Base-by-base conservation (phyloP, 1,140 invertebrate genomes). In the Drosophila asahinai region DNA sequence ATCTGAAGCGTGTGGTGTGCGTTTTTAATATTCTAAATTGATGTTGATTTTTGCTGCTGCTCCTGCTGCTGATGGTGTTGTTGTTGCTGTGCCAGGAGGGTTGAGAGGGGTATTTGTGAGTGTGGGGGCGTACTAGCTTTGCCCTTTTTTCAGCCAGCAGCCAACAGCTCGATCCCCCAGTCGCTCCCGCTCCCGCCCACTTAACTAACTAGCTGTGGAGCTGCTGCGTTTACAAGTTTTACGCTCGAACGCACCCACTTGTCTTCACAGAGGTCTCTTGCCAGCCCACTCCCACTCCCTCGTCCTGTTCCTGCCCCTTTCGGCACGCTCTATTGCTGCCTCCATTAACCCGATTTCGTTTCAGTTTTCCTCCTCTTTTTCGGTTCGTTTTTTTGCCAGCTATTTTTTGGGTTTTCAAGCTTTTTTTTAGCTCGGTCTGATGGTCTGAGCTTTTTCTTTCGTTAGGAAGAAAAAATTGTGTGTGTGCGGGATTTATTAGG, bases 1-100 rank as follows among this genome's bases (percentile, higher is more conserved):
- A 25, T 27, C 30, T 15, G 14, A 27, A 60, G 14, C 38, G 68
- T 73, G 33, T 82, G 62, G 77, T 89, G 82, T 89, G 84, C 70
- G 81, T 87, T 87, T 87, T 87, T 87, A 89, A 87, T 87, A 87
- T 87, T 87, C 84, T 87, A 87, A 87, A 87, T 87, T 87, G 84
- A 87, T 87, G 84, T 87, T 87, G 84, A 87, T 89, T 87, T 86
- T 89, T 81, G 81, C 81, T 70, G 45, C 45, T 57, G 6, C 17
- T 55, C 57, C 45, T 65, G 52, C 40, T 43, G 27, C 33, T 43
- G 45, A 17, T 64, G 59, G 15, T 51, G 62, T 42, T 49, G 47
- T 19, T 71, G 64, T 71, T 80, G 63, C 49, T 80, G 49, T 73
- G 70, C 9, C 17, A 40, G 19, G 55, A 12, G 54, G 14, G 25